Base-by-base conservation (phyloP, 2,797 vertebrate species). In the Channallabes apus region DNA sequence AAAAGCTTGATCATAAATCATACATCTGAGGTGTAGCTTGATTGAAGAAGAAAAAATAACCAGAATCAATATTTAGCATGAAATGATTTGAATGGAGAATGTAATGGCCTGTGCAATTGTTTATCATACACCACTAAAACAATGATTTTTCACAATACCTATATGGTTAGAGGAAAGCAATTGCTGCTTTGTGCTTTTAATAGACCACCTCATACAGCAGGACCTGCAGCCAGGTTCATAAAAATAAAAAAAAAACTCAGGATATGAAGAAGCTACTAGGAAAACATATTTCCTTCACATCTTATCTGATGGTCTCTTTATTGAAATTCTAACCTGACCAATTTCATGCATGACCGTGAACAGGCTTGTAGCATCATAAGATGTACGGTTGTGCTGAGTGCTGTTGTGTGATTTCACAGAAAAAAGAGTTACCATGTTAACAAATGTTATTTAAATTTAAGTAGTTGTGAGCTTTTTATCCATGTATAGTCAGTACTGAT, bases 1-100 rank as follows among this genome's bases (percentile, higher is more conserved):
- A 51, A 65, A 80, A 29, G 24, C 38, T 41, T 27, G 61, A 80
- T 64, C 61, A 76, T 83, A 83, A 83, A 83, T 83, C 82, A 83
- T 35, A 61, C 82, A 83, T 24, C 61, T 72, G 32, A 72, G 24
- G 22, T 58, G 56, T 15, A 27, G 58, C 29, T 82, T 29, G 15
- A 46, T 6, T 71, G n/a, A 32, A 59, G 41, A 54, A 14, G 14
- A 18, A 61, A 78, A 78, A 35, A 79, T 46, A 79, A 41, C 1
- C 6, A 46, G 59, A 27, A 64, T 22, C 24, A 41, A 46, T 46
- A 65, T 27, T 65, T 38, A 12, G 18, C 24, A 2, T 80, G 9
- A 80, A 64, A 18, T 24, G 4, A 61, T 38, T 38, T 79, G 6
- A 79, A n/a, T 22, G 9, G 35, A 2, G 3, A 2, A 18, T 17